Conservation (phyloP, 2,113 vertebrate genomes). For the Arothron firmamentum region DNA sequence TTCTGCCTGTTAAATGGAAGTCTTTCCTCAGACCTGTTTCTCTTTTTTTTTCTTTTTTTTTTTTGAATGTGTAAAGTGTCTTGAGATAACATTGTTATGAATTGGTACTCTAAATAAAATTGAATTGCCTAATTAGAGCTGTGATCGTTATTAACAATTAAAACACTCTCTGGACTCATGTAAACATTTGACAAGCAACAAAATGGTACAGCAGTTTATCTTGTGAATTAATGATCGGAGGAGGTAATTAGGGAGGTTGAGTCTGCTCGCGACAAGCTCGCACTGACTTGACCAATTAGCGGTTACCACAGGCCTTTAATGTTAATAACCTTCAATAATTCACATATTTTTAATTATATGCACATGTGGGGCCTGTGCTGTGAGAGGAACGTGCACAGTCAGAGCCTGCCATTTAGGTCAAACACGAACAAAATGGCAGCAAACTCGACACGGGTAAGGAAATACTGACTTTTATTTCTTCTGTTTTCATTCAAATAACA, state of each 20-base stretch:
- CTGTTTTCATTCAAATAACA: slow-evolving; percentile 69
- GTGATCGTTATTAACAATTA: slow-evolving; percentile 61
- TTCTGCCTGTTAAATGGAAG: too few species aligned
- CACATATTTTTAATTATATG: slow-evolving; percentile 38
- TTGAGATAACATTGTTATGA: too few species aligned
- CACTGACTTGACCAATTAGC: slow-evolving; percentile 49
- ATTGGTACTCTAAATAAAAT: too few species aligned
- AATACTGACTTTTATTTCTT: slow-evolving; percentile 66
- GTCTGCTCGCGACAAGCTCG: slow-evolving; percentile 33
- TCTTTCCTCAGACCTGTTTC: too few species aligned
- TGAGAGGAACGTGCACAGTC: background rate
- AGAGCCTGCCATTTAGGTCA: background rate
- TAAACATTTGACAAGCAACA: slow-evolving; percentile 69
- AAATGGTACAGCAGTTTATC: slow-evolving; percentile 65
- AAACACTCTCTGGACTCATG: slow-evolving; percentile 55
- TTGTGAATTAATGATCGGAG: slow-evolving; percentile 65
- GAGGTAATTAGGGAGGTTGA: slow-evolving; percentile 38
- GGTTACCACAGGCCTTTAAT: slow-evolving; percentile 48
- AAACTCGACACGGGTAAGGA: slow-evolving; percentile 46
- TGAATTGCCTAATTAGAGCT: slow-evolving; percentile 12
- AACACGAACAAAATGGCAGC: slow-evolving; percentile 22
- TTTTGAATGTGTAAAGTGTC: too few species aligned
- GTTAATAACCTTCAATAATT: slow-evolving; percentile 67
- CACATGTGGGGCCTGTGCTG: slow-evolving; percentile 34
- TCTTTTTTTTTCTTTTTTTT: too few species aligned